Evolutionary conservation across 1,140 invertebrate genomes (phyloP), one percentile per base, ranked within the genome.

Genomic region (Ips typographus): DNA sequence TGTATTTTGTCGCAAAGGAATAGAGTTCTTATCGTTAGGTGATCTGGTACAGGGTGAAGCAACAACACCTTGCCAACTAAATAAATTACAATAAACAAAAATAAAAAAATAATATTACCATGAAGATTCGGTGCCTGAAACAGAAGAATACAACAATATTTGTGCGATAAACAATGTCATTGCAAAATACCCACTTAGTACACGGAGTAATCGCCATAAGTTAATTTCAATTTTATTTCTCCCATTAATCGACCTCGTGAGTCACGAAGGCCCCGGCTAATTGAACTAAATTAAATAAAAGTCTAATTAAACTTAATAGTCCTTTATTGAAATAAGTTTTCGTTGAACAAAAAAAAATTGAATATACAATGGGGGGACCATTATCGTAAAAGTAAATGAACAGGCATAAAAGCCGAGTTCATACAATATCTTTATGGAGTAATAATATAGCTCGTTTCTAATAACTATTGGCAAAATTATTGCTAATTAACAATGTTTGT

Each of bases 241-340:
- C 22, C 22, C 22, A 22, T 22, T 22, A 22, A 22, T 22, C 22
- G 22, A 22, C 22, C 22, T 55, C 37, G 37, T 7, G 8, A 55
- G 5, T 55, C 52, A 55, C 8, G 5, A 8, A 5, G 52, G 5
- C 40, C 22, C 39, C 43, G 53, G 5, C 41, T 72, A 75, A 75
- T 72, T 72, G 71, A 68, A 65, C 55, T 68, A 70, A 71, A 72
- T 74, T 72, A 75, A 74, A 75, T 72, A 75, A 75, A 71, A 71
- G 3, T 40, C 51, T 57, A 72, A 74, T 75, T 72, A 71, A 71
- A 71, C 67, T 75, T 75, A 73, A 75, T 75, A 65, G 68, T 68
- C 71, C 72, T 73, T 71, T 73, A 73, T 73, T 73, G 57, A 71
- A 65, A 67, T 71, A 68, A 62, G 44, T 72, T 72, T 65, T 61